Conservation (phyloP, 2,797 vertebrate species). For the Liparis tanakae region DNA sequence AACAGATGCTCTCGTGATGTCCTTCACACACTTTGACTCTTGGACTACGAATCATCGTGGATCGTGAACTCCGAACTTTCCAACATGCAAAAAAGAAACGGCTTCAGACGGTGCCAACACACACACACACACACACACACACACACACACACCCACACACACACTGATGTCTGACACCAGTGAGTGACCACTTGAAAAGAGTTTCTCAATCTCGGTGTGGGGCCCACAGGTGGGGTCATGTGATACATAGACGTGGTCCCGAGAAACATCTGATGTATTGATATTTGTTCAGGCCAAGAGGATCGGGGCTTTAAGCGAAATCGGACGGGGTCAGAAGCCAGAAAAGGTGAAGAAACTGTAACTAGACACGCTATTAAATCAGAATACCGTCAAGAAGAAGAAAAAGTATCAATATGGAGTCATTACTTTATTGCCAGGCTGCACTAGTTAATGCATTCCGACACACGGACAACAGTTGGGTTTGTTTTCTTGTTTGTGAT, state of each 20-base stretch:
- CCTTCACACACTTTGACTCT: slow-evolving; percentile 24
- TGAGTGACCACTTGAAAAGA: slow-evolving; percentile 12
- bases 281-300: background rate
- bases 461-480: background rate
- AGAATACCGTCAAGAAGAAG: background rate
- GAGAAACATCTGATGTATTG: background rate
- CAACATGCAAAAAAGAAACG: slow-evolving; percentile 51
- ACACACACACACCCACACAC: slow-evolving; percentile 1
- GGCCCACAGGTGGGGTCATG: background rate
- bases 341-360: slow-evolving; percentile 18
- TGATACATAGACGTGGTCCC: background rate
- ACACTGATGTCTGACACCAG: background rate
- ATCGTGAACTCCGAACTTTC: slow-evolving; percentile 39
- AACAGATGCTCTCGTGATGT: slow-evolving; percentile 21
- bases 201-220: slow-evolving; percentile 11
- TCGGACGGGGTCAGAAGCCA: background rate
- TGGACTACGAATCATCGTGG: slow-evolving; percentile 2
- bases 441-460: background rate
- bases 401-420: background rate
- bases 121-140: slow-evolving; percentile 1
- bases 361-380: background rate
- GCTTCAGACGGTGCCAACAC: slow-evolving; percentile 6
- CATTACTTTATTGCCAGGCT: background rate
- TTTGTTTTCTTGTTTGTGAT: background rate
- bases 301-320: background rate